Evolutionary conservation across 2,113 vertebrate genomes (phyloP).

Genomic region (Anoplopoma fimbria): DNA sequence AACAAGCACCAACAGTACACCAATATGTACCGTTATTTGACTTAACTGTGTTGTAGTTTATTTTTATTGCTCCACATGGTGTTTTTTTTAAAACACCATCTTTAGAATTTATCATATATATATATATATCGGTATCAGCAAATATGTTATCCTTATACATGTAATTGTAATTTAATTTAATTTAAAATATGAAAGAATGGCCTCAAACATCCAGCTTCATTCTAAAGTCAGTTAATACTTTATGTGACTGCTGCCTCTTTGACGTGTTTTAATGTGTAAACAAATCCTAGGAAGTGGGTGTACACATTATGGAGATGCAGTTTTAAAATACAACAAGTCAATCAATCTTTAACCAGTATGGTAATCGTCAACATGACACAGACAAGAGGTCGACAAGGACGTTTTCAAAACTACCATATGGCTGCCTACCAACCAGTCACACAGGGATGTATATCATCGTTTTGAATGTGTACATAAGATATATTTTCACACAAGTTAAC

Average conservation of each 20-base stretch:
- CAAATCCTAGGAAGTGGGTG: background rate
- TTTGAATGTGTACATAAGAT: background rate
- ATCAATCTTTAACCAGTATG: background rate
- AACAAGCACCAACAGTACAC: background rate
- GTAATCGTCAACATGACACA: background rate
- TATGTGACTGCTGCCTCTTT: background rate
- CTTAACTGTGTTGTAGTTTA: background rate
- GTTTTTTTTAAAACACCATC: background rate
- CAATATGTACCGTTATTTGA: background rate
- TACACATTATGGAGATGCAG: background rate
- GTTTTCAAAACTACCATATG: background rate
- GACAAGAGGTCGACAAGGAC: background rate
- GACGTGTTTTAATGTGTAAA: constrained; percentile 1
- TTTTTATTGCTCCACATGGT: background rate
- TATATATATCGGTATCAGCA: background rate
- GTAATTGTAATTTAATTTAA: background rate
- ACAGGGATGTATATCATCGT: background rate
- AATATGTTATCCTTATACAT: background rate
- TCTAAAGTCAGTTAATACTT: background rate
- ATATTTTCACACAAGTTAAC: background rate
- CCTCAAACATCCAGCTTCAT: background rate
- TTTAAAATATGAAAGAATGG: background rate
- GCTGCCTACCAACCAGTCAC: background rate
- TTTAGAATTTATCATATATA: background rate
- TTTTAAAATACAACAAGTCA: background rate